These are phyloP conservation scores for Microctonus brassicae DNA, from an alignment of 2,888 invertebrate species.

Conservation along the genomic window DNA sequence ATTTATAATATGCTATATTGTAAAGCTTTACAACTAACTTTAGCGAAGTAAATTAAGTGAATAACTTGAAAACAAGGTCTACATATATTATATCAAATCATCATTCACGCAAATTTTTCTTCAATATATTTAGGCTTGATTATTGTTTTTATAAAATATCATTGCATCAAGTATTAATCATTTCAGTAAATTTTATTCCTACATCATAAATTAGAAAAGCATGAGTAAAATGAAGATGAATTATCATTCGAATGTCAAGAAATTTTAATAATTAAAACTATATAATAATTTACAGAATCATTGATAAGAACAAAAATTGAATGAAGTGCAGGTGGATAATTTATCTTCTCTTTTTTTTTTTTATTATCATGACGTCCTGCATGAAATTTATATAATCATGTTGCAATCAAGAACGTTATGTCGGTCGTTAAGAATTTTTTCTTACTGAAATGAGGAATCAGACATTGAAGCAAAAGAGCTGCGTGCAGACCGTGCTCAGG, in stretches of 20 bases:
- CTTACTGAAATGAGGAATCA: background rate
- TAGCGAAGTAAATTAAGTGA: no score
- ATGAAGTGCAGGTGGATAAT: background rate
- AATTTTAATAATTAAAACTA: background rate
- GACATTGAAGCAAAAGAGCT: background rate
- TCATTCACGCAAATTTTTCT: no score
- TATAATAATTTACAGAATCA: background rate
- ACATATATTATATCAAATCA: no score
- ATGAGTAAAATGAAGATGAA: background rate
- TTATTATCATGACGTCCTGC: background rate
- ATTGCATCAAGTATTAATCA: background rate
- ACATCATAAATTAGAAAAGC: background rate
- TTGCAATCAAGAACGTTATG: background rate
- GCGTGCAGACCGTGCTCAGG: constrained; percentile 2
- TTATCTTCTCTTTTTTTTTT: no score
- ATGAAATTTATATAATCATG: constrained; percentile 7
- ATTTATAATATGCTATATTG: no score
- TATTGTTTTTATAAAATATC: background rate
- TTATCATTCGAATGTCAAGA: background rate
- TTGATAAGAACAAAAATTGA: background rate
- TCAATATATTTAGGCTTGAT: background rate
- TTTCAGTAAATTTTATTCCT: background rate
- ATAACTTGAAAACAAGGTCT: no score
- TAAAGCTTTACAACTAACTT: no score
- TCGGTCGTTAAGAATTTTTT: constrained; percentile 5